These are phyloP conservation scores for Poecilia wingei DNA, from an alignment of 2,797 vertebrate species.

Conservation along the genomic window DNA sequence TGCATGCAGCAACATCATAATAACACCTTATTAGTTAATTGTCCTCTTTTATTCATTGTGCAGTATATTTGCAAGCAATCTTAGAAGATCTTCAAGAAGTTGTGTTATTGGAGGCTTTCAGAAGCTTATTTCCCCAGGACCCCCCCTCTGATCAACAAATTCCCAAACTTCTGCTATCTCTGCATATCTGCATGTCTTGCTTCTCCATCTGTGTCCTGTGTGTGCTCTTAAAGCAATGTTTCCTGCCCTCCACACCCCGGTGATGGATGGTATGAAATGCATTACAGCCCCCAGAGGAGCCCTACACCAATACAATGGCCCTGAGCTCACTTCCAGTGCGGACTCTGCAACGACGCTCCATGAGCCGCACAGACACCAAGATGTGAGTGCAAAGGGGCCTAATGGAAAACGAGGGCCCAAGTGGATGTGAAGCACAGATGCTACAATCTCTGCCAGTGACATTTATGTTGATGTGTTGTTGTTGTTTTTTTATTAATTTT, in stretches of 20 bases:
- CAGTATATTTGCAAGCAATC: conserved; percentile 16
- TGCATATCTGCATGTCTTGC: conserved; percentile 62
- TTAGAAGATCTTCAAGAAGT: not conserved
- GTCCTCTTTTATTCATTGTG: conserved; percentile 43
- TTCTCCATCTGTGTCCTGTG: conserved; percentile 78
- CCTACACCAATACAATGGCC: conserved; percentile 73
- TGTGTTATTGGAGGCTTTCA: conserved; percentile 3
- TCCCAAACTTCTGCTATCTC: conserved; percentile 56
- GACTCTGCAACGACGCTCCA: conserved; percentile 48
- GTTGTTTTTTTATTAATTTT: not conserved
- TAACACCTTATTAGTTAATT: conserved; percentile 41
- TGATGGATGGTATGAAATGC: conserved; percentile 77
- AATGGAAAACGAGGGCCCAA: conserved; percentile 63
- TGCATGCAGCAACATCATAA: conserved; percentile 58
- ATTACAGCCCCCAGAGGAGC: conserved; percentile 79
- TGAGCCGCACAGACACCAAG: conserved; percentile 44
- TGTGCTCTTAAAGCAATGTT: conserved; percentile 75
- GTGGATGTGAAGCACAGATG: conserved; percentile 27
- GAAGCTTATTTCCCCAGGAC: conserved; percentile 12
- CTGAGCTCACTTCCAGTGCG: conserved; percentile 76
- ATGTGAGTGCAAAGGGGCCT: conserved; percentile 50
- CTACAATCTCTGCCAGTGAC: conserved; percentile 14
- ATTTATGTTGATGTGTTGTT: conserved; percentile 22
- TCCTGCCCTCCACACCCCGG: conserved; percentile 73
- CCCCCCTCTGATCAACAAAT: conserved; percentile 43